Base-by-base conservation (phyloP, 2,113 vertebrate genomes). In the Athene cunicularia region DNA sequence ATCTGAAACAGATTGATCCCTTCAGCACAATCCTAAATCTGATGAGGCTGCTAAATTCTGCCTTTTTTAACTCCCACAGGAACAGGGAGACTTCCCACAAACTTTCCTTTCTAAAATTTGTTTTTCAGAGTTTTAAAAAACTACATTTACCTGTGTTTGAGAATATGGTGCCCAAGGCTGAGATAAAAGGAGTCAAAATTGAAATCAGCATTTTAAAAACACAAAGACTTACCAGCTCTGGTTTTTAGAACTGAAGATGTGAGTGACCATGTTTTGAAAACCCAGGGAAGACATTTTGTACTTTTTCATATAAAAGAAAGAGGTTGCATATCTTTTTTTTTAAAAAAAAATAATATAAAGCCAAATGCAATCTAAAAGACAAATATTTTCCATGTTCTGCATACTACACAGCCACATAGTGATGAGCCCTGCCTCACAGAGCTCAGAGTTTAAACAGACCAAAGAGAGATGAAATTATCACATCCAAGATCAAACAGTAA, bases 71-170 rank as follows among this genome's bases (percentile, higher is more conserved):
- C 62, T 94, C 86, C 77, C 77, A 80, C 66, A n/a, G 56, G 84
- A 94, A 22, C 72, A 93, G 18, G 41, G 41, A 92, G 86, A 86
- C 83, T 94, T 96, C 80, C 37, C 73, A 90, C 56, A 79, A 87
- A 47, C 64, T 84, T 87, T 81, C 33, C 24, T 56, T 58, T 75
- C 75, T 89, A 52, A 86, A 87, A 81, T 58, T 39, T 82, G 35
- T 43, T 84, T 94, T 81, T 59, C 73, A 20, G 35, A 72, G 39
- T 80, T 91, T 75, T 35, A 52, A 67, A 91, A 93, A 79, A 20
- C 45, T 71, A 4, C 22, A 7, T 55, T 89, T 33, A 43, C 27
- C 49, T 89, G 23, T 5, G 1, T 41, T 71, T 68, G 43, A 71
- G 77, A 85, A 68, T 59, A 68, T 10, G 24, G 33, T 89, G 60